phyloP scores from a whole-genome alignment of 2,113 vertebrate genomes.

The Salvator merianae region DNA sequence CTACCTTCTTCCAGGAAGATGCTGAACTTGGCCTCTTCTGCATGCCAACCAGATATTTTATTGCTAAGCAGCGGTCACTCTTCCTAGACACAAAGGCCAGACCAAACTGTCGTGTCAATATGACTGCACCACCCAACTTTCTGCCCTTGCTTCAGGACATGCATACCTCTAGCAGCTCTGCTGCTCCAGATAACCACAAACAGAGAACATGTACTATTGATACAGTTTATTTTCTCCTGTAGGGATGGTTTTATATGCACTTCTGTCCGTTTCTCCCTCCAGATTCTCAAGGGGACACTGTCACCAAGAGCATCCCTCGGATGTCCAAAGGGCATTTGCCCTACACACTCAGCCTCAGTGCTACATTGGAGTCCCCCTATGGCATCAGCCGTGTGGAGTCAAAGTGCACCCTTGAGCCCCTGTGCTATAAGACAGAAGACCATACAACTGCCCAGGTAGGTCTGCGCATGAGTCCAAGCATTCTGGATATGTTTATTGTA shows the following conservation, averaged over 20 bases:
- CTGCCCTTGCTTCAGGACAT: neutral
- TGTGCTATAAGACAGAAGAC: conserved; percentile 69
- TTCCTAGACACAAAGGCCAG: no score
- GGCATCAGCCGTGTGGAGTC: conserved; percentile 78
- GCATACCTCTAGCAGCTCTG: neutral
- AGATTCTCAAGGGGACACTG: conserved; percentile 18
- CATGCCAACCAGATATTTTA: neutral
- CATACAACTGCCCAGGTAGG: conserved; percentile 76
- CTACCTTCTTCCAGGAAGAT: neutral
- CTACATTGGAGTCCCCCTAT: conserved; percentile 73
- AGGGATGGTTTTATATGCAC: neutral
- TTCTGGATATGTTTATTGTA: no score
- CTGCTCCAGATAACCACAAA: neutral
- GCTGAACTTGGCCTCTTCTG: neutral
- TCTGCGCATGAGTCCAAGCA: no score
- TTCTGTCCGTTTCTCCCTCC: neutral
- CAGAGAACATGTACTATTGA: neutral
- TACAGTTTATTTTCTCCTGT: no score
- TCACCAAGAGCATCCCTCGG: neutral
- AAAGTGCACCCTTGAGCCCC: conserved; percentile 72
- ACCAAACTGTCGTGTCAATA: no score
- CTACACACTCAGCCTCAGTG: conserved; percentile 76
- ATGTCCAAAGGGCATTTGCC: conserved; percentile 65
- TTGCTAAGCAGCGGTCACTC: neutral
- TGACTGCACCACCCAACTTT: neutral